Evolutionary conservation across 2,888 invertebrate genomes (phyloP), one percentile per base, ranked within the genome.

Genomic region (Zelleria hepariella): DNA sequence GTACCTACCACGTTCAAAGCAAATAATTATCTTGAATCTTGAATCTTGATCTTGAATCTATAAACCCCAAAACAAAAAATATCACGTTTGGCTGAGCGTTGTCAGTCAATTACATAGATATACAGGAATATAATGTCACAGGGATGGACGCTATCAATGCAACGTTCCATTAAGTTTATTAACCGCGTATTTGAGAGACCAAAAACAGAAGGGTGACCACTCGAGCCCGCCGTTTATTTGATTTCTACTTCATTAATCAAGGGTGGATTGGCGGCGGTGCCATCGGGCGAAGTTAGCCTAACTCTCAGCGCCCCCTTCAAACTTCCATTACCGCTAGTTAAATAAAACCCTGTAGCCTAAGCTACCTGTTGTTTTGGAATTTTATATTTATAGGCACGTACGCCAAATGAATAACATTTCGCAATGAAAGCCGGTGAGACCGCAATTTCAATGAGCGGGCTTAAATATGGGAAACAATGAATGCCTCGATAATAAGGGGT

Each of bases 401-500:
- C 25, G 53, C 26, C 23, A 49, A 21, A 49, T 49, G 55, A 57
- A 57, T 57, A 57, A 48, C 57, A 72, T 72, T 73, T 69, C 72
- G 69, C 70, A 72, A 73, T 72, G 72, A 67, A 69, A 70, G 67
- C 71, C 68, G 26, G 23, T 20, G 26, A 32, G 58, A 51, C 54
- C 70, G 68, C 66, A 67, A 66, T 65, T 77, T 77, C 71, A 77
- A 75, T 66, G 68, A 59, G 57, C 60, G 51, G 71, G 81, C 82
- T 82, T 80, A 79, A 86, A 83, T 80, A 74, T 80, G 71, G 78
- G 79, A 86, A 86, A 89, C 87, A 89, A 89, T 86, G 80, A 78
- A 70, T 75, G 77, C 68, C 75, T 73, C 78, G 79, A 75, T 84
- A 86, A 86, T 85, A 82, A 79, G 85, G 82, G 80, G 78, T 76